phyloP scores from a whole-genome alignment of 2,113 vertebrate species.

The Azemiops feae region DNA sequence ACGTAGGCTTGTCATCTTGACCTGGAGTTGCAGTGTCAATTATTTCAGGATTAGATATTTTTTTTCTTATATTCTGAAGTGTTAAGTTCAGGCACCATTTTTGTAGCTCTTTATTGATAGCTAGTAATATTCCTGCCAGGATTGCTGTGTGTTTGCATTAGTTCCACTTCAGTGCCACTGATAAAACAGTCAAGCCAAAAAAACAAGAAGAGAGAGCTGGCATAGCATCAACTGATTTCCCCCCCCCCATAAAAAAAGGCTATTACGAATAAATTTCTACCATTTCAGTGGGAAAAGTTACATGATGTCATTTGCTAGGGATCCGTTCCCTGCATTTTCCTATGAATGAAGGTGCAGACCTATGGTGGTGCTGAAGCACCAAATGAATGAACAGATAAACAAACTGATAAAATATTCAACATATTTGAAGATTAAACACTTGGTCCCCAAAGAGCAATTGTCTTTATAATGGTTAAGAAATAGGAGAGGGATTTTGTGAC shows the following conservation, averaged over 20 bases:
- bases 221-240: neutral
- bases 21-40: neutral
- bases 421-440: neutral
- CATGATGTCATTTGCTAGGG: neutral
- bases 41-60: neutral
- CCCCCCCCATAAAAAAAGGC: neutral
- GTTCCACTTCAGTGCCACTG: neutral
- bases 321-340: neutral
- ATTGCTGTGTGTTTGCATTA: neutral
- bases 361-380: neutral
- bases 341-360: neutral
- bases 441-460: neutral
- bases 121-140: slow-evolving; percentile 6
- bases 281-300: neutral
- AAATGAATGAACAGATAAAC: neutral
- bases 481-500: neutral
- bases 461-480: neutral
- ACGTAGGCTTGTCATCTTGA: neutral
- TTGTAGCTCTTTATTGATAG: slow-evolving; percentile 1
- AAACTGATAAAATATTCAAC: neutral
- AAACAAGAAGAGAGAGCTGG: neutral
- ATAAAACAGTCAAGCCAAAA: neutral
- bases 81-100: accelerated
- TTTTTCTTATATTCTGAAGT: neutral
- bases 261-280: neutral